Evolutionary conservation across 2,113 vertebrate species (phyloP), one percentile per base, ranked within the genome.

Genomic region (Clinocottus analis): DNA sequence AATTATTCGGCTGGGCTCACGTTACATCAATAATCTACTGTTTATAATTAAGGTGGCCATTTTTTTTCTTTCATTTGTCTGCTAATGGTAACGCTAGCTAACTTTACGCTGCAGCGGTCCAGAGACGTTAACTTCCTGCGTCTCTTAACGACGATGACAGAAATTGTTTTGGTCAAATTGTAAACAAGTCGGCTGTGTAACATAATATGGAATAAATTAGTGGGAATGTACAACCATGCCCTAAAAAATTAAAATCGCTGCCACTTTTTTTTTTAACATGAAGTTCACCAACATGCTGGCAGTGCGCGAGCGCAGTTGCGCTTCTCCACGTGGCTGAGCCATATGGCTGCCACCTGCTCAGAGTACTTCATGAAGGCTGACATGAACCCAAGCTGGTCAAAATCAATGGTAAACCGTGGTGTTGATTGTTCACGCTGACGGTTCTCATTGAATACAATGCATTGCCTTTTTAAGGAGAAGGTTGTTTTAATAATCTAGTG

Each of bases 61-160:
- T n/a, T 37, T 43, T 6, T 13, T 13, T 4, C 2, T 16, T 31
- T 8, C 3, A 23, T 69, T 27, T 19, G 5, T 56, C 5, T 21
- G 69, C 23, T 58, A 67, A 67, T 47, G 56, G 25, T 16, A 27
- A 56, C 21, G 65, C 8, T 27, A 77, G 64, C 43, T 70, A 53
- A 60, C 49, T 3, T 4, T 7, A 70, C 23, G 77, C 31, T 27
- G 2, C 8, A 11, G 7, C 5, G 4, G 5, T 13, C 7, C 14
- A 12, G 29, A n/a, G 3, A 21, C 7, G 23, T 35, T 21, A 25
- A 43, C 5, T 39, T 23, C 19, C 2, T 7, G 35, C 12, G 14
- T 29, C 37, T n/a, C 8, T 31, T 43, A 3, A n/a, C 0, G 0
- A 4, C 23, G 14, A 16, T 27, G 5, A 29, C 13, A 4, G 3